Evolutionary conservation across 2,888 invertebrate species (phyloP).

Genomic region (Catocala nupta): DNA sequence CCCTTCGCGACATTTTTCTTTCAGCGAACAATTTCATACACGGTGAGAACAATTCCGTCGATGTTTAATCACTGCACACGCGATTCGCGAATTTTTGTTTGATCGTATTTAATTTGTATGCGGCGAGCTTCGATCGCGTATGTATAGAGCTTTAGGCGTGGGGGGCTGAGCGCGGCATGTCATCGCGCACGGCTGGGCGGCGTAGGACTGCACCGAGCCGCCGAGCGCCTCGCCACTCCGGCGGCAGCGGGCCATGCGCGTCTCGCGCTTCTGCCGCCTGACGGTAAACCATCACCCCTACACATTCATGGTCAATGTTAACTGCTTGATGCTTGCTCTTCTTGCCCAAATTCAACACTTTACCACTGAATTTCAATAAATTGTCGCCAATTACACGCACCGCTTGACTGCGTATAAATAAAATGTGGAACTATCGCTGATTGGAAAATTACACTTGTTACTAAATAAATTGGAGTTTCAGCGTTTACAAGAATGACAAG

Average conservation of each 20-base stretch:
- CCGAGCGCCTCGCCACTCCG: slow-evolving; percentile 38
- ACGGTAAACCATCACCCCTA: slow-evolving; percentile 34
- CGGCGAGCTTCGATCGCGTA: slow-evolving; percentile 51
- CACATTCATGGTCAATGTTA: slow-evolving; percentile 78
- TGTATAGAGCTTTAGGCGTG: slow-evolving; percentile 53
- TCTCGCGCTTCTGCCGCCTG: slow-evolving; percentile 31
- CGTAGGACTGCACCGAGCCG: slow-evolving; percentile 68
- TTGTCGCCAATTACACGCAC: slow-evolving; percentile 46
- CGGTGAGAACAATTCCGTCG: slow-evolving; percentile 47
- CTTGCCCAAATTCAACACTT: slow-evolving; percentile 48
- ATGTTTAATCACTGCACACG: slow-evolving; percentile 65
- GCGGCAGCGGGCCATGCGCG: slow-evolving; percentile 62
- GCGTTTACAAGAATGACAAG: slow-evolving; percentile 36
- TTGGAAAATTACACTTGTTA: slow-evolving; percentile 48
- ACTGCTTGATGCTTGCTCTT: slow-evolving; percentile 56
- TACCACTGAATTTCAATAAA: slow-evolving; percentile 45
- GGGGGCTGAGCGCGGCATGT: slow-evolving; percentile 69
- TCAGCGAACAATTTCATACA: slow-evolving; percentile 47
- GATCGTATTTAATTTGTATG: slow-evolving; percentile 36
- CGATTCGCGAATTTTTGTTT: slow-evolving; percentile 45
- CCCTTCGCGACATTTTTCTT: slow-evolving; percentile 65
- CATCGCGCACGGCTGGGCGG: slow-evolving; percentile 73
- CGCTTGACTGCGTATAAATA: slow-evolving; percentile 34
- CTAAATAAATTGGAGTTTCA: slow-evolving; percentile 43
- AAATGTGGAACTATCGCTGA: slow-evolving; percentile 37